Evolutionary conservation across 2,888 invertebrate species (phyloP).

Genomic region (Lomographa bimaculata): DNA sequence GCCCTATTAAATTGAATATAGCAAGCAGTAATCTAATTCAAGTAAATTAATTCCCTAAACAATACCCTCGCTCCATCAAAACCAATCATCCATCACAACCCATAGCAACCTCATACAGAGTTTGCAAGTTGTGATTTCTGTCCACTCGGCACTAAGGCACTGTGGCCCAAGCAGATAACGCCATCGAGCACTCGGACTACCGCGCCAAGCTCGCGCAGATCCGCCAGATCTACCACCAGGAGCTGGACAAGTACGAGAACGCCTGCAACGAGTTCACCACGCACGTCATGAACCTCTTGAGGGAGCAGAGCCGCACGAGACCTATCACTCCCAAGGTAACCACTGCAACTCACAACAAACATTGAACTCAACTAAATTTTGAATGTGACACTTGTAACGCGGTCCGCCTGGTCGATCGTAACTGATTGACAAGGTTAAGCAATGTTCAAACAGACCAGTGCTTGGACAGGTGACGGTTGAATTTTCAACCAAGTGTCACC

Average conservation of each 20-base stretch:
- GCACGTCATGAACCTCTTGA: slow-evolving; percentile 99
- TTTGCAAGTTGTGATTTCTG: slow-evolving; percentile 54
- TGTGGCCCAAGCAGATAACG: slow-evolving; percentile 92
- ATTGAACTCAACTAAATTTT: background rate
- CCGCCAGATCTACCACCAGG: slow-evolving; percentile 99
- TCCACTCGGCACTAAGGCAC: slow-evolving; percentile 76
- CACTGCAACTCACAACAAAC: background rate
- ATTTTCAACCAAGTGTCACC: too few species aligned
- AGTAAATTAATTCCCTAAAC: too few species aligned
- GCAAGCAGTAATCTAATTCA: too few species aligned
- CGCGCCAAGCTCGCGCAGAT: slow-evolving; percentile 99
- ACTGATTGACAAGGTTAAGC: too few species aligned
- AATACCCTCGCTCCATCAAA: too few species aligned
- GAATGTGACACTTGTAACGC: background rate
- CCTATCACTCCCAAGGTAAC: slow-evolving; percentile 96
- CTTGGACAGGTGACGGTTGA: too few species aligned
- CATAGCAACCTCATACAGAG: slow-evolving; percentile 36
- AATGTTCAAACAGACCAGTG: too few species aligned
- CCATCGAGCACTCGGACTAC: slow-evolving; percentile 99
- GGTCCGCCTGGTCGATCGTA: too few species aligned
- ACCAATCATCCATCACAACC: too few species aligned
- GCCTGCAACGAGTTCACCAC: slow-evolving; percentile 99
- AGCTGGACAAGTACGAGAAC: slow-evolving; percentile 99
- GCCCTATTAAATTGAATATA: too few species aligned
- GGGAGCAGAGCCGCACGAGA: slow-evolving; percentile 98